Conservation (phyloP, 35 echinoderm and acorn worm genomes). For the Lytechinus variegatus region DNA sequence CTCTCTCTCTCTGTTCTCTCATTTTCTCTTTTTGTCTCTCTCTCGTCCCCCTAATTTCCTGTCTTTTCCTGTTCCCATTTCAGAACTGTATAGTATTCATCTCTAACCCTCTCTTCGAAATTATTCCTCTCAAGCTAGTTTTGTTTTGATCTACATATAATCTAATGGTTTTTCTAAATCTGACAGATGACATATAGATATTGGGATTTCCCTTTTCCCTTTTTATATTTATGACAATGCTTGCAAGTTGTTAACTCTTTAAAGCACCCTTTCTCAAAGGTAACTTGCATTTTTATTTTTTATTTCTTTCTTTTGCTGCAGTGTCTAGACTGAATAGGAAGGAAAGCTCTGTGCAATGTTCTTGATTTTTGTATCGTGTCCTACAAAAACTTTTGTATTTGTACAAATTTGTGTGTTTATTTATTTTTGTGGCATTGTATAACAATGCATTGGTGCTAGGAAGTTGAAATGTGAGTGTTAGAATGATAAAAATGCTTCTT, state of each 20-base stretch:
- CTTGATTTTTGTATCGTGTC: not conserved
- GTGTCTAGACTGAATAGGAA: constrained; percentile 10
- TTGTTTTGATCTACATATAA: too few relatives aligned
- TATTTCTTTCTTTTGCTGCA: not conserved
- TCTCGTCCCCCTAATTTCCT: not conserved
- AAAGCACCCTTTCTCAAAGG: not conserved
- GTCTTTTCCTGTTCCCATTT: not conserved
- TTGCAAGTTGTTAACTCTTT: not conserved
- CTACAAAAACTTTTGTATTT: not conserved
- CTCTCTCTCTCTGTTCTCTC: not conserved
- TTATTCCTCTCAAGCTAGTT: too few relatives aligned
- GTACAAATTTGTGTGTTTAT: not conserved
- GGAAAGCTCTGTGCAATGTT: not conserved
- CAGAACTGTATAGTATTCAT: too few relatives aligned
- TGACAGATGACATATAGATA: too few relatives aligned
- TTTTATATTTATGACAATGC: not conserved
- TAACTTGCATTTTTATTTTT: not conserved
- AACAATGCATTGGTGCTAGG: constrained; percentile 10
- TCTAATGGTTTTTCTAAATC: too few relatives aligned
- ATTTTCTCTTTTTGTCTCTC: not conserved
- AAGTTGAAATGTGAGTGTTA: not conserved
- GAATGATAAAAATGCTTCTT: not conserved
- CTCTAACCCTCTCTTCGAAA: too few relatives aligned
- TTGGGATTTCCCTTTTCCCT: not conserved
- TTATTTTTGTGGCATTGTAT: not conserved